These are phyloP conservation scores for Pyralis farinalis DNA, from an alignment of 2,888 invertebrate species.

Conservation along the genomic window DNA sequence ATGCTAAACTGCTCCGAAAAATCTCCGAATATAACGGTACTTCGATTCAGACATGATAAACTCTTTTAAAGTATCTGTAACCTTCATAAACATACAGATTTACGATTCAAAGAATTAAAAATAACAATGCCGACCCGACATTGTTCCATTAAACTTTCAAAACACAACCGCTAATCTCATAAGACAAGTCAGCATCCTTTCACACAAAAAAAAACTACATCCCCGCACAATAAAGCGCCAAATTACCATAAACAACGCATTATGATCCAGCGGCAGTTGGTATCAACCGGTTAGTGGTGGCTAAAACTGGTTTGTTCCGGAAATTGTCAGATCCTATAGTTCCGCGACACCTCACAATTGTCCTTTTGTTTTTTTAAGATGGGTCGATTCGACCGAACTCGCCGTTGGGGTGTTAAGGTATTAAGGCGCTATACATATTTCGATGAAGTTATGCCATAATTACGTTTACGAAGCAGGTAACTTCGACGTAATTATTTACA, in stretches of 20 bases:
- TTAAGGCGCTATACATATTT: constrained; percentile 31
- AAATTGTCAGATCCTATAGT: constrained; percentile 59
- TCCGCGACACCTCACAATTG: constrained; percentile 68
- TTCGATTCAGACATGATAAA: no score
- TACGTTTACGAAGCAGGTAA: no score
- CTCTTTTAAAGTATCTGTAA: no score
- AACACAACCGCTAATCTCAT: constrained; percentile 64
- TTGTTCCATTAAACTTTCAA: constrained; percentile 17
- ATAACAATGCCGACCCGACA: no score
- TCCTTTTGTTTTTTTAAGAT: constrained; percentile 56
- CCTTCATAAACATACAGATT: no score
- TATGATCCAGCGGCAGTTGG: constrained; percentile 51
- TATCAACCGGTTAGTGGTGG: constrained; percentile 41
- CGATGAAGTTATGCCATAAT: no score
- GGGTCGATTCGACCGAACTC: constrained; percentile 45
- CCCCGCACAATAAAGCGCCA: constrained; percentile 59
- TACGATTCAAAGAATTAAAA: no score
- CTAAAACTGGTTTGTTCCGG: constrained; percentile 58
- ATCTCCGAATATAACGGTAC: no score
- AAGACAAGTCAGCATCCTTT: constrained; percentile 48
- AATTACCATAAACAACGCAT: constrained; percentile 80
- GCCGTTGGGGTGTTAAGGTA: constrained; percentile 47
- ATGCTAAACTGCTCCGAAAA: no score
- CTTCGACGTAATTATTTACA: no score
- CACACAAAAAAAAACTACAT: constrained; percentile 41